phyloP scores from a whole-genome alignment of 2,888 invertebrate genomes.

The Oligia strigilis region DNA sequence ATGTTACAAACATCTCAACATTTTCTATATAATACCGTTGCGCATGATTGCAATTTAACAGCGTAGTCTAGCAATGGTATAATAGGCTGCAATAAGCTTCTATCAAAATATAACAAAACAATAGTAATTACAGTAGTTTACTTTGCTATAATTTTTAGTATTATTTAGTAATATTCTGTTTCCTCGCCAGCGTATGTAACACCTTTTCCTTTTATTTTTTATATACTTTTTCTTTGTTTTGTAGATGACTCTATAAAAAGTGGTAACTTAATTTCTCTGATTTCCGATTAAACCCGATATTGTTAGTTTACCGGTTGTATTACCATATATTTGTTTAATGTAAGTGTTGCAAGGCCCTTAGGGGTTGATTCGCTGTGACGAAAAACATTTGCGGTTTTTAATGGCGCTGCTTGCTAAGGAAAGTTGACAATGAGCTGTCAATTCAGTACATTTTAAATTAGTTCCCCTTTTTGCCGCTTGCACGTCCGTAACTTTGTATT shows the following conservation, averaged over 20 bases:
- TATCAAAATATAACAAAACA: slow-evolving; percentile 8
- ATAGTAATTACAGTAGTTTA: slow-evolving; percentile 12
- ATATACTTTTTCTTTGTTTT: slow-evolving; percentile 55
- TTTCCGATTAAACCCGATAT: slow-evolving; percentile 71
- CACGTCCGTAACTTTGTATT: not conserved
- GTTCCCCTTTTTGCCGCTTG: slow-evolving; percentile 1
- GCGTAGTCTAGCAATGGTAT: not conserved
- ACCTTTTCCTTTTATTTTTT: slow-evolving; percentile 54
- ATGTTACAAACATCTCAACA: not conserved
- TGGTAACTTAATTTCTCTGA: slow-evolving; percentile 89
- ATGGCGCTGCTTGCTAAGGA: not conserved
- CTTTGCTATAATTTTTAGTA: slow-evolving; percentile 8
- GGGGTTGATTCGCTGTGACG: slow-evolving; percentile 31
- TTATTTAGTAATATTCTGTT: slow-evolving; percentile 38
- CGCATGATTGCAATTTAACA: not conserved
- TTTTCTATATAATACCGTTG: not conserved
- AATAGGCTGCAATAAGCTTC: not conserved
- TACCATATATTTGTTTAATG: slow-evolving; percentile 82
- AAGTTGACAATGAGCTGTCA: not conserved
- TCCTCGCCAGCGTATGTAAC: slow-evolving; percentile 36
- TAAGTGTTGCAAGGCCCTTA: slow-evolving; percentile 78
- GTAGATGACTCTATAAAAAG: slow-evolving; percentile 83
- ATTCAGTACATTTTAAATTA: slow-evolving; percentile 12
- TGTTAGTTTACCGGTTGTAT: slow-evolving; percentile 61
- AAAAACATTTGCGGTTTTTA: slow-evolving; percentile 18